Percentiles rank a stretch among this genome's conserved stretches.
Evolutionary conservation across 2,113 vertebrate genomes (phyloP).

Genomic region (Sinocyclocheilus grahami): DNA sequence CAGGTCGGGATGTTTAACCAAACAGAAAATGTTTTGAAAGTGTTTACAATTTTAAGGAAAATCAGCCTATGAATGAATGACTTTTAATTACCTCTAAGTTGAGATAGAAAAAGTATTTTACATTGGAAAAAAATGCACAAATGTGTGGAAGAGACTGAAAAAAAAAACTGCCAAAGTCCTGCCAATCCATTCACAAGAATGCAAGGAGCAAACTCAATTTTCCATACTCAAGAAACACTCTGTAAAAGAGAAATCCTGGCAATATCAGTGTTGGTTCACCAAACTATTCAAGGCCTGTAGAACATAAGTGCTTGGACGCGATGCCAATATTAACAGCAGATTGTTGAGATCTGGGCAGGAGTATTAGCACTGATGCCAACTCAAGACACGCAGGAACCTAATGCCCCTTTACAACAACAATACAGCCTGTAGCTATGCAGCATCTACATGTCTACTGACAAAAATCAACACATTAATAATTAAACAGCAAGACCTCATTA

Average conservation of each 20-base stretch:
- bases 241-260: conserved; percentile 34
- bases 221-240: conserved; percentile 22
- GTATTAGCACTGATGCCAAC: conserved; percentile 26
- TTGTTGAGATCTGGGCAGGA: conserved; percentile 8
- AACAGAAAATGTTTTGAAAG: background rate
- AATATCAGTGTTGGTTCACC: background rate
- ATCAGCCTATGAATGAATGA: background rate
- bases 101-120: background rate
- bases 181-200: conserved; percentile 39
- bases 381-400: background rate
- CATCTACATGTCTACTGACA: background rate
- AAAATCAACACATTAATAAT: background rate
- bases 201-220: conserved; percentile 39
- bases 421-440: background rate
- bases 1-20: background rate
- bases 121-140: background rate
- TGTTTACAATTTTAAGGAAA: no score
- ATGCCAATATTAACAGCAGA: conserved; percentile 45
- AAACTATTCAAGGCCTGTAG: conserved; percentile 40
- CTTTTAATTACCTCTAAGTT: background rate
- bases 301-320: conserved; percentile 40
- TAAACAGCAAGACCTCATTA: background rate
- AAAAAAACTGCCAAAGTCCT: background rate
- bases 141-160: background rate
- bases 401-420: conserved; percentile 9